Base-by-base conservation (phyloP, 2,797 vertebrate genomes). In the Platalea minor region DNA sequence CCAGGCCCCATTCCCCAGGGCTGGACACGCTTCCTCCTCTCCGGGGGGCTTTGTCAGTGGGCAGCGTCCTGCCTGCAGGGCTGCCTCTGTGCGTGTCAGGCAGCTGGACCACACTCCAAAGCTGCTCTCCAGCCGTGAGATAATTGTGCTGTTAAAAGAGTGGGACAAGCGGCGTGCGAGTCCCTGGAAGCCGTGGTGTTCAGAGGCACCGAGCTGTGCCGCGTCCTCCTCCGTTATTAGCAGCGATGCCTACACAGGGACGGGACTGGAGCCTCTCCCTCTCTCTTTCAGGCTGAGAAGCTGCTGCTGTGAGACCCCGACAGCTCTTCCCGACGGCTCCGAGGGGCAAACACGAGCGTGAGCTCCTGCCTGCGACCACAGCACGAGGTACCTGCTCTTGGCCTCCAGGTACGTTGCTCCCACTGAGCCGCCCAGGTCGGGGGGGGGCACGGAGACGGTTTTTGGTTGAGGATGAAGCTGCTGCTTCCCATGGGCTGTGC, bases 281-380 rank as follows among this genome's bases (percentile, higher is more conserved):
- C 96, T 95, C 74, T 83, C 76, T 94, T 96, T 11, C 96, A 98
- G 98, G 96, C 91, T 91, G 96, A 96, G 84, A 48, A 61, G 18
- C 91, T 50, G 48, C 85, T 94, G 76, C 93, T 93, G 48, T 90
- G 96, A 97, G 97, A 89, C 82, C 87, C 92, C 9, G 23, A 91
- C 89, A 0, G 69, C 57, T 93, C 77, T 70, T 96, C 51, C 81
- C 18, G 26, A 51, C 86, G 0, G 45, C 72, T 57, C 16, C 0
- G 7, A 85, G 82, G 82, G 81, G 43, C 7, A 5, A 16, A 53
- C 39, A 25, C 50, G 8, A 37, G 82, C 3, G 69, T 53, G 93
- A 77, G 67, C 86, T 89, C 81, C 59, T 3, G 3, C 60, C 75
- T 63, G 56, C 26, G 2, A 19, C 73, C 3, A 3, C 87, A 31